Conservation (phyloP, 1,140 invertebrate species). For the Drosophila fuyamai region DNA sequence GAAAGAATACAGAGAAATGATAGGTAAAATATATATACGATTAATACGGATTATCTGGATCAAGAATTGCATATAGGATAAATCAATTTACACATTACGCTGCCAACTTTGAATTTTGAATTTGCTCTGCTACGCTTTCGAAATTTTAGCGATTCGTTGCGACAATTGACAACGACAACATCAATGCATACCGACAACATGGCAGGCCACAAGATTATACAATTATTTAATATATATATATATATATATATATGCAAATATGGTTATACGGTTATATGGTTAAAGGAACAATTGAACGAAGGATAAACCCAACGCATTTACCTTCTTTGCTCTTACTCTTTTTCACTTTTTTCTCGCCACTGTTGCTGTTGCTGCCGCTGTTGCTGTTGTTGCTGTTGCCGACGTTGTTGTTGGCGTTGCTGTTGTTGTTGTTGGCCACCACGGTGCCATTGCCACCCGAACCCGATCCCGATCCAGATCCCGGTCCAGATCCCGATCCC, state of each 20-base stretch:
- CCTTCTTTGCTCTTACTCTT: conserved; percentile 84
- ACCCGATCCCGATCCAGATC: not conserved
- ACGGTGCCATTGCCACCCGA: conserved; percentile 1
- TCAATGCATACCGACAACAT: conserved; percentile 37
- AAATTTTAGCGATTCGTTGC: conserved; percentile 7
- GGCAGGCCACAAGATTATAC: conserved; percentile 25
- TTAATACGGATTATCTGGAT: conserved; percentile 50
- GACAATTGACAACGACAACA: conserved; percentile 14
- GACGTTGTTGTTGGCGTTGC: conserved; percentile 19
- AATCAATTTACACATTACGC: conserved; percentile 31
- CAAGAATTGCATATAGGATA: conserved; percentile 29
- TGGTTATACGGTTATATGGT: conserved; percentile 14
- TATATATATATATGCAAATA: conserved; percentile 30
- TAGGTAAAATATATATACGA: conserved; percentile 56
- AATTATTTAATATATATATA: conserved; percentile 18
- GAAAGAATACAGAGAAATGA: conserved; percentile 72
- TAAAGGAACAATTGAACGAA: conserved; percentile 69
- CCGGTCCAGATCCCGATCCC: not conserved
- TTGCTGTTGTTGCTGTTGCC: conserved; percentile 30
- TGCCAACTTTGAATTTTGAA: not conserved
- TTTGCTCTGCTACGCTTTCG: conserved; percentile 9
- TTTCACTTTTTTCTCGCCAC: conserved; percentile 84
- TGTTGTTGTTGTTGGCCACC: conserved; percentile 39
- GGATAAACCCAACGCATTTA: conserved; percentile 84
- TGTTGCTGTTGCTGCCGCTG: conserved; percentile 66